A percentile compares a stretch with the other conserved stretches of the same genome.
Conservation (phyloP, 2,113 vertebrate genomes). For the Dipodomys stephensi region DNA sequence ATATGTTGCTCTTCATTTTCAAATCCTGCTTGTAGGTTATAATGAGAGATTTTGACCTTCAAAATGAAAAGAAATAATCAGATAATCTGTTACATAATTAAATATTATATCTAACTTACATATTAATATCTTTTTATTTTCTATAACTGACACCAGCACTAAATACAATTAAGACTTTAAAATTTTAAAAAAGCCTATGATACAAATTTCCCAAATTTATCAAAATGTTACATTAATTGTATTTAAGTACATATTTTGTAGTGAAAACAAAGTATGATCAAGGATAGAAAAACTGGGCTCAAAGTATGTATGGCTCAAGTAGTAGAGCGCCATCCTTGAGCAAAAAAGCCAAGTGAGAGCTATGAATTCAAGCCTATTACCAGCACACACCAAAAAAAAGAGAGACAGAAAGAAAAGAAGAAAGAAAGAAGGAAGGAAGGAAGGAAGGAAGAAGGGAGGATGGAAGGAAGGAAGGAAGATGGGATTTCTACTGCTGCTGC, state of each 20-base stretch:
- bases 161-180: neutral
- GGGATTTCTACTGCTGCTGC: neutral
- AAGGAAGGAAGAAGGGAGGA: no score
- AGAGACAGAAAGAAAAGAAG: no score
- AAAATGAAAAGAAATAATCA: conserved; percentile 14
- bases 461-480: no score
- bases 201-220: conserved; percentile 29
- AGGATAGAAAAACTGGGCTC: conserved; percentile 7
- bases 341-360: no score
- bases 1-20: neutral
- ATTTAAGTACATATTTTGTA: conserved; percentile 7
- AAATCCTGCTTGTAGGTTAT: neutral
- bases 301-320: no score
- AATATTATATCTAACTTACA: conserved; percentile 40
- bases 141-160: conserved; percentile 76
- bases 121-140: conserved; percentile 12
- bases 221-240: neutral
- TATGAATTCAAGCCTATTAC: no score
- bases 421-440: no score
- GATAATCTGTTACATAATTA: neutral
- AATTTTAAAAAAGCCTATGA: neutral
- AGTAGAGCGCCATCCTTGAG: no score
- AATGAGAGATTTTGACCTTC: neutral
- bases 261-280: conserved; percentile 1
- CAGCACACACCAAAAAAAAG: no score